These are phyloP conservation scores for Macaria liturata DNA, from an alignment of 2,888 invertebrate species.

Conservation along the genomic window DNA sequence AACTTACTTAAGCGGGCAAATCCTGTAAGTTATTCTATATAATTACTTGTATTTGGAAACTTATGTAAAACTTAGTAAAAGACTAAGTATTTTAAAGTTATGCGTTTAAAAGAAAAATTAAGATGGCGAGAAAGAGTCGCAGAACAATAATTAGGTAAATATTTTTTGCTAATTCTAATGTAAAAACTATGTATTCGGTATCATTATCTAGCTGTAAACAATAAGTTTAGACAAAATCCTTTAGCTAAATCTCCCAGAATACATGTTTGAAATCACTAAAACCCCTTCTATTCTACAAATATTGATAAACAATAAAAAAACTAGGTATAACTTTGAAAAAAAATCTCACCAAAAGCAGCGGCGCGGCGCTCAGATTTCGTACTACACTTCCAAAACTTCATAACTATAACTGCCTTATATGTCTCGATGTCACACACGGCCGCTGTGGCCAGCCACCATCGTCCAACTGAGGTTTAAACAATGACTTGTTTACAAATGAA, in stretches of 20 bases:
- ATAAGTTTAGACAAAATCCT: no score
- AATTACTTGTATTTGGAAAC: neutral
- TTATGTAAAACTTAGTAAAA: no score
- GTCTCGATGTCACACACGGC: constrained; percentile 56
- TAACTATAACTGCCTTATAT: constrained; percentile 35
- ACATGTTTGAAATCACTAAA: no score
- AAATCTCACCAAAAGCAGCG: constrained; percentile 57
- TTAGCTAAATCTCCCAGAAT: no score
- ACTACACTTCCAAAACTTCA: constrained; percentile 79
- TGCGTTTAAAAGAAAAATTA: no score
- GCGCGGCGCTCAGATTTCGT: constrained; percentile 58
- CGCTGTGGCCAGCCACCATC: constrained; percentile 66
- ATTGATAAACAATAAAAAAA: no score
- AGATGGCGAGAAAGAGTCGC: no score
- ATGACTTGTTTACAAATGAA: constrained; percentile 80
- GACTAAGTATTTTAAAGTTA: no score
- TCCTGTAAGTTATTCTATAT: constrained; percentile 6
- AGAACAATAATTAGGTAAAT: no score
- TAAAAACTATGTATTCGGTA: neutral
- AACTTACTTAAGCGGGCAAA: constrained; percentile 15
- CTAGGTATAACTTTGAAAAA: neutral
- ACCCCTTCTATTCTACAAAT: no score
- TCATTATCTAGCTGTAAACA: no score
- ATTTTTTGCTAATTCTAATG: no score
- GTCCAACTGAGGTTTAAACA: constrained; percentile 77